A percentile compares a stretch with the other conserved stretches of the same genome.
phyloP scores from a whole-genome alignment of 2,888 invertebrate species.

The Eupithecia exiguata region DNA sequence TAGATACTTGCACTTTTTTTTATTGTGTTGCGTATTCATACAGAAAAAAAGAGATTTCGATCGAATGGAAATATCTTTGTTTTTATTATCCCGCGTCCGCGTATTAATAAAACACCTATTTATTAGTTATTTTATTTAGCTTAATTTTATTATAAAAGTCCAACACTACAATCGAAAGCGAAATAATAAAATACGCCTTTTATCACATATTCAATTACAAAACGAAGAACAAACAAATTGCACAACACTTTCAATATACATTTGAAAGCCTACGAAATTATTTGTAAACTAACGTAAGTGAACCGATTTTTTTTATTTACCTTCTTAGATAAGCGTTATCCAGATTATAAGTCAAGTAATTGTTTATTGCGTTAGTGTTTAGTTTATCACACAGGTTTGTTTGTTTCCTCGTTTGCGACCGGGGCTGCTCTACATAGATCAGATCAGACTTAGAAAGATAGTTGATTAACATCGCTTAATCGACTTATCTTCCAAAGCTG shows the following conservation, averaged over 20 bases:
- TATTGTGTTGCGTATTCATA: not conserved
- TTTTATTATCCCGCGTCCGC: not conserved
- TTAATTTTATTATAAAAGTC: not conserved
- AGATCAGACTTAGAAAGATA: no score
- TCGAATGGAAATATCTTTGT: not conserved
- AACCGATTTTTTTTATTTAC: slow-evolving; percentile 26
- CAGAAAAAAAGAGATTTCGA: not conserved
- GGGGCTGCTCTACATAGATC: not conserved
- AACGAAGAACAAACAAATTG: not conserved
- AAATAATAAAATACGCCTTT: not conserved
- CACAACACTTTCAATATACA: slow-evolving; percentile 1
- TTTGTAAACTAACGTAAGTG: slow-evolving; percentile 14
- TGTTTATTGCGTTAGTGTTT: not conserved
- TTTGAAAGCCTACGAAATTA: not conserved
- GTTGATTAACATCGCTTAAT: no score
- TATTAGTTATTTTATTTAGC: not conserved
- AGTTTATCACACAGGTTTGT: not conserved
- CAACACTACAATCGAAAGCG: not conserved
- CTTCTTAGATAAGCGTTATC: slow-evolving; percentile 27
- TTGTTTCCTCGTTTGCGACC: not conserved
- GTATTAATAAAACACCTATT: not conserved
- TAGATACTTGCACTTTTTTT: no score
- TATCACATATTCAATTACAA: not conserved
- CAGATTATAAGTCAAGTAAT: slow-evolving; percentile 18
- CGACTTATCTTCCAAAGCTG: no score